These are phyloP conservation scores for Melanotaenia parkinsoni DNA, from an alignment of 2,797 vertebrate species.

Conservation along the genomic window DNA sequence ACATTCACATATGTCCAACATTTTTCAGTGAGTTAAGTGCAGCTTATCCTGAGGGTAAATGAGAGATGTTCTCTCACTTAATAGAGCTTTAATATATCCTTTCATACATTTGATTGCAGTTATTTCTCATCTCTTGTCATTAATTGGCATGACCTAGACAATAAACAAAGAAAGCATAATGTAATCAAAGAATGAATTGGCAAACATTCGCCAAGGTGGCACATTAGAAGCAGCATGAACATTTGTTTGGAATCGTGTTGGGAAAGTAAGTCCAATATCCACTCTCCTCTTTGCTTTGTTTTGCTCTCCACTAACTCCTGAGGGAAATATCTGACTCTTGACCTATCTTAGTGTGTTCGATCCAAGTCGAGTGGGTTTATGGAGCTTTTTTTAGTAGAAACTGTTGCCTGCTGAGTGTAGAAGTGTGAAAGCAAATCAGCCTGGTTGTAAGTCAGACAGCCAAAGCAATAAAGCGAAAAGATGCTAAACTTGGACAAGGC, in stretches of 20 bases:
- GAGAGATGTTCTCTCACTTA: conserved; percentile 4
- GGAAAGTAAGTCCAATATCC: conserved; percentile 38
- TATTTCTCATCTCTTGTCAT: conserved; percentile 12
- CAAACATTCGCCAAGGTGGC: conserved; percentile 12
- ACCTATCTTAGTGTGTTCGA: neutral
- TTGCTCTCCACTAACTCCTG: conserved; percentile 12
- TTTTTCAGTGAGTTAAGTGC: conserved; percentile 5
- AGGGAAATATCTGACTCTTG: conserved; percentile 35
- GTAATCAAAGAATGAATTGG: conserved; percentile 9
- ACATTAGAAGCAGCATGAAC: conserved; percentile 9
- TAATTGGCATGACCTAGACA: conserved; percentile 5
- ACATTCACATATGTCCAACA: neutral
- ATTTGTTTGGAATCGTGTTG: conserved; percentile 30
- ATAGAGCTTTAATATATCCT: conserved; percentile 1
- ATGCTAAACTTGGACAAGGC: neutral
- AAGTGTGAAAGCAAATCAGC: conserved; percentile 9
- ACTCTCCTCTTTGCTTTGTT: conserved; percentile 26
- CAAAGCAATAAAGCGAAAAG: neutral
- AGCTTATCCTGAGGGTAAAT: neutral
- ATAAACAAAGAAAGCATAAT: conserved; percentile 4
- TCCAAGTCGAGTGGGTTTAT: neutral
- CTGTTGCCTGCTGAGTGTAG: conserved; percentile 2
- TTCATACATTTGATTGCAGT: neutral
- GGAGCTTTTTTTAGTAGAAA: conserved; percentile 6
- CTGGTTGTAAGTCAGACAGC: conserved; percentile 6